Base-by-base conservation (phyloP, 2,797 vertebrate genomes). In the Morus bassanus region DNA sequence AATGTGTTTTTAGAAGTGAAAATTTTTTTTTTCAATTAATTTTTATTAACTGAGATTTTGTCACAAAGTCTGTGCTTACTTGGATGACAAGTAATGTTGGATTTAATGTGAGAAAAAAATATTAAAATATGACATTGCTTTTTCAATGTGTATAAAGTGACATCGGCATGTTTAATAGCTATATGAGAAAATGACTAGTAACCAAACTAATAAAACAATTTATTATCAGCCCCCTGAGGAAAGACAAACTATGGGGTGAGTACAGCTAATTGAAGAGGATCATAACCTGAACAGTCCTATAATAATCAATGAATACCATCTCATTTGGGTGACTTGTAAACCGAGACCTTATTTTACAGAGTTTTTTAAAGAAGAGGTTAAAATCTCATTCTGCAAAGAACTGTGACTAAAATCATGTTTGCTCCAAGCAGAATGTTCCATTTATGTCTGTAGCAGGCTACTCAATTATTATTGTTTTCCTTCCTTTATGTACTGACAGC, bases 301-400 rank as follows among this genome's bases (percentile, higher is more conserved):
- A 78, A 46, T 39, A 78, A 89, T 30, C 37, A 68, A 15, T 18
- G 17, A 73, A 28, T 4, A 73, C 18, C 33, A 80, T n/a, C 48
- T 86, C 48, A 88, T 72, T 63, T 54, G 17, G 13, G 9, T 64
- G 64, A 54, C 33, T 35, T 57, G 46, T 60, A 82, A 87, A 60
- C 39, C n/a, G n/a, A 84, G 21, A 85, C 18, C 11, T 74, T 73
- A 57, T 69, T 91, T 91, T 72, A 80, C 21, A 89, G 50, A 45
- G 48, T 3, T 69, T 43, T 70, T 75, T 4, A 31, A 89, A 79
- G 22, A 76, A 31, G 43, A 67, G 12, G 11, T 85, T 89, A 79
- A 87, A 90, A 76, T 28, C 35, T 73, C 39, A 41, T 85, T 87
- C 46, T 74, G n/a, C 64, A 63, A 92, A 70, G 51, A 91, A 70